phyloP scores from a whole-genome alignment of 2,888 invertebrate species.

The Leptopilina syphax region DNA sequence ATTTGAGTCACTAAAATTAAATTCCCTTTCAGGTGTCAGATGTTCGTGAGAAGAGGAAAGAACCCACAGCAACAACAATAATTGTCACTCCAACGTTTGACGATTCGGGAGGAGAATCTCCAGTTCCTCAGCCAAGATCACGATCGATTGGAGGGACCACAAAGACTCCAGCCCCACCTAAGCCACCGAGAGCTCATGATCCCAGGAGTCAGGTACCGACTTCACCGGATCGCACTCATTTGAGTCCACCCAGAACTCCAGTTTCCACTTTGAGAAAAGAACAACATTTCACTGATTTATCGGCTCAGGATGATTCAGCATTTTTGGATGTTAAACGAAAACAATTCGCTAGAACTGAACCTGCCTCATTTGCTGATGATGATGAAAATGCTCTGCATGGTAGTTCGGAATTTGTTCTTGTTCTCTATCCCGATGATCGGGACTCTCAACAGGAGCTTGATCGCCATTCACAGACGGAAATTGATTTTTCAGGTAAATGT shows the following conservation, averaged over 20 bases:
- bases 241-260: conserved; percentile 17
- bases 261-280: conserved; percentile 38
- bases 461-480: neutral
- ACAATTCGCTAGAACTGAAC: conserved; percentile 47
- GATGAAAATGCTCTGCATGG: conserved; percentile 78
- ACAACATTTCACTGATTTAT: conserved; percentile 33
- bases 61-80: conserved; percentile 41
- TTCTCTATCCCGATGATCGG: conserved; percentile 81
- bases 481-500: neutral
- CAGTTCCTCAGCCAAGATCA: conserved; percentile 49
- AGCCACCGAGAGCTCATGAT: conserved; percentile 22
- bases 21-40: neutral
- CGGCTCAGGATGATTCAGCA: conserved; percentile 23
- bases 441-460: neutral
- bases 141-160: conserved; percentile 52
- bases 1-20: neutral
- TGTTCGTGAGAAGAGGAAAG: neutral
- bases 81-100: conserved; percentile 59
- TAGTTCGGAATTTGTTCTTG: conserved; percentile 90
- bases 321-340: conserved; percentile 41
- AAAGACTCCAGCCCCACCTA: conserved; percentile 62
- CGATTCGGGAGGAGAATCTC: conserved; percentile 57
- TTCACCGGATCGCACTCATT: conserved; percentile 12
- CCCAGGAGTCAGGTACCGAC: conserved; percentile 31
- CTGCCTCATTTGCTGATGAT: conserved; percentile 58